Conservation (phyloP, 2,797 vertebrate genomes). For the Chanos chanos region DNA sequence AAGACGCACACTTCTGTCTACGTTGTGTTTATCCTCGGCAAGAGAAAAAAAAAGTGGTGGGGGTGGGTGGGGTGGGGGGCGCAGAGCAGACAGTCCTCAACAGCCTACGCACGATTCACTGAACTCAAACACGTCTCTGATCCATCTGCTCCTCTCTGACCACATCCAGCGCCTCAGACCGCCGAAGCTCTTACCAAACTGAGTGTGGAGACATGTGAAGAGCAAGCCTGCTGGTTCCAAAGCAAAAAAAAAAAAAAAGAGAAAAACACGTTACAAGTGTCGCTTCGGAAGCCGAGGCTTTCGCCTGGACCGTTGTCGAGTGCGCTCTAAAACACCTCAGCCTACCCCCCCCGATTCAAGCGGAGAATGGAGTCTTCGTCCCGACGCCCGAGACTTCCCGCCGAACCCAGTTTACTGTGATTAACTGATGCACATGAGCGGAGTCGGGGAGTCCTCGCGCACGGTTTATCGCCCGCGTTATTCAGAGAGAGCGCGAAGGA, state of each 20-base stretch:
- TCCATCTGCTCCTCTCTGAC: constrained; percentile 69
- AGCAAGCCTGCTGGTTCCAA: constrained; percentile 57
- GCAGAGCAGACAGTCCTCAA: constrained; percentile 42
- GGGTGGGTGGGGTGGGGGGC: background rate
- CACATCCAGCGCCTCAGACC: constrained; percentile 66
- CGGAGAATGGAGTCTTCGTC: too few relatives aligned
- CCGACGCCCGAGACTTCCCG: too few relatives aligned
- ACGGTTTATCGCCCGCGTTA: too few relatives aligned
- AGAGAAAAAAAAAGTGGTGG: background rate
- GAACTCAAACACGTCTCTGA: constrained; percentile 61
- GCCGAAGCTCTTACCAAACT: constrained; percentile 61
- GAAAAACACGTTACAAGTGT: constrained; percentile 58
- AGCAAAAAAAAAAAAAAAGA: too few relatives aligned
- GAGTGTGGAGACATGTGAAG: constrained; percentile 67
- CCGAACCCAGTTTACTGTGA: too few relatives aligned
- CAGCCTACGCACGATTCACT: constrained; percentile 51
- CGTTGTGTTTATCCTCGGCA: background rate
- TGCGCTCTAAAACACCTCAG: too few relatives aligned
- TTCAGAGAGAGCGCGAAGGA: too few relatives aligned
- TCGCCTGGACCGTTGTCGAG: too few relatives aligned
- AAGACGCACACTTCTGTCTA: background rate
- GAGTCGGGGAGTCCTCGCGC: too few relatives aligned
- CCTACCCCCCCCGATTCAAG: too few relatives aligned
- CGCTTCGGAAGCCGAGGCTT: too few relatives aligned
- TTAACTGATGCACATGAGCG: too few relatives aligned